A percentile compares a stretch with the other conserved stretches of the same genome.
These are phyloP conservation scores for Agriotes lineatus DNA, from an alignment of 2,888 invertebrate species.

Conservation along the genomic window DNA sequence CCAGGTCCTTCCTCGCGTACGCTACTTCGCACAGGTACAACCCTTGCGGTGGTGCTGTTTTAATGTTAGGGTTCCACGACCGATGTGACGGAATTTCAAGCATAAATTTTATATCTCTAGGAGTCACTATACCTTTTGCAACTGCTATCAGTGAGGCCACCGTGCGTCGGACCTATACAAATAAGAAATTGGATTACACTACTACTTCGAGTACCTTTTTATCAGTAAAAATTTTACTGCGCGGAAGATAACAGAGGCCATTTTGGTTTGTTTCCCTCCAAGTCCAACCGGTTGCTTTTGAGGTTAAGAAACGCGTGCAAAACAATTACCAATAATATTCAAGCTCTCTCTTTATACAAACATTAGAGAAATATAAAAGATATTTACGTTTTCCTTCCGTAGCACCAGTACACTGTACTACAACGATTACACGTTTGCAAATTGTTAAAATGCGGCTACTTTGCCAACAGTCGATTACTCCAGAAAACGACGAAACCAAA, in stretches of 20 bases:
- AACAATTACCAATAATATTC: conserved; percentile 35
- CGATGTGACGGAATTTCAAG: conserved; percentile 81
- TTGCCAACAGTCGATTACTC: neutral
- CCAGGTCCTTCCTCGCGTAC: conserved; percentile 74
- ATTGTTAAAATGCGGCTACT: conserved; percentile 6
- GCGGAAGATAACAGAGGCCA: conserved; percentile 58
- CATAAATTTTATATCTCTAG: conserved; percentile 79
- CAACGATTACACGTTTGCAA: neutral
- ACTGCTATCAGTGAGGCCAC: conserved; percentile 76
- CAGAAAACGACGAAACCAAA: conserved; percentile 9
- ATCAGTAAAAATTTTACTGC: conserved; percentile 45
- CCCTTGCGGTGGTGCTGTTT: conserved; percentile 74
- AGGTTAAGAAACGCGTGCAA: conserved; percentile 64
- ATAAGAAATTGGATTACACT: conserved; percentile 55
- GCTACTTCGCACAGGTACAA: conserved; percentile 81
- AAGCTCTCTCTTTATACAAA: conserved; percentile 22
- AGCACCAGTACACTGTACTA: conserved; percentile 6
- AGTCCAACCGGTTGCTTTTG: conserved; percentile 58
- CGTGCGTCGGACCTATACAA: conserved; percentile 81
- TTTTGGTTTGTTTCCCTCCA: conserved; percentile 64
- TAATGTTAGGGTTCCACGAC: conserved; percentile 72
- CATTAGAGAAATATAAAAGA: conserved; percentile 29
- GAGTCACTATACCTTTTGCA: conserved; percentile 72
- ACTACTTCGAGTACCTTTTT: conserved; percentile 54
- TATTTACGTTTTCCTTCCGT: conserved; percentile 39